Conservation (phyloP, 2,888 invertebrate genomes). For the Endotricha flammealis region DNA sequence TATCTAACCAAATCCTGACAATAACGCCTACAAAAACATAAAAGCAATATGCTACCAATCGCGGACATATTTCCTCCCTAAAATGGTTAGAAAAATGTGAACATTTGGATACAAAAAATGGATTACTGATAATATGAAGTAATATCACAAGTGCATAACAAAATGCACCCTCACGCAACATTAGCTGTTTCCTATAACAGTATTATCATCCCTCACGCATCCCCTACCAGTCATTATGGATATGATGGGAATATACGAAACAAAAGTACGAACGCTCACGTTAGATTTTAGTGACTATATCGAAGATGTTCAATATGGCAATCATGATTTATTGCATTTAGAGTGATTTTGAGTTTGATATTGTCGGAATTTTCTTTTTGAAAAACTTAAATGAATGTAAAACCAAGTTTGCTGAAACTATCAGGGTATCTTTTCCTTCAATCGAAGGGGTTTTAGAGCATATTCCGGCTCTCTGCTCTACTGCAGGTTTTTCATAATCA, state of each 20-base stretch:
- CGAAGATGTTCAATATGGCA: too few relatives aligned
- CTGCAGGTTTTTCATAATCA: too few relatives aligned
- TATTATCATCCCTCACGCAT: slow-evolving; percentile 33
- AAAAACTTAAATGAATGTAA: too few relatives aligned
- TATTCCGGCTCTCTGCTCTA: too few relatives aligned
- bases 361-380: too few relatives aligned
- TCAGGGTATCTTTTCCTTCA: too few relatives aligned
- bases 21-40: not conserved
- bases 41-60: slow-evolving; percentile 5
- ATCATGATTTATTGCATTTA: too few relatives aligned
- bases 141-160: slow-evolving; percentile 40
- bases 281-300: too few relatives aligned
- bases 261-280: slow-evolving; percentile 5
- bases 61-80: slow-evolving; percentile 1
- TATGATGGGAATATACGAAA: slow-evolving; percentile 30
- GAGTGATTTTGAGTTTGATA: too few relatives aligned
- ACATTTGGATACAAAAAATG: slow-evolving; percentile 7
- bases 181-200: slow-evolving; percentile 44
- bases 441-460: too few relatives aligned
- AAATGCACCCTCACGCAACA: slow-evolving; percentile 52
- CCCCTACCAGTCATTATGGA: slow-evolving; percentile 32
- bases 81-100: not conserved
- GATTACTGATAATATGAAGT: slow-evolving; percentile 20
- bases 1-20: too few relatives aligned
- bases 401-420: too few relatives aligned